A percentile compares a stretch with the other conserved stretches of the same genome.
phyloP scores from a whole-genome alignment of 2,888 invertebrate species.

The Trissoscelio sp. region DNA sequence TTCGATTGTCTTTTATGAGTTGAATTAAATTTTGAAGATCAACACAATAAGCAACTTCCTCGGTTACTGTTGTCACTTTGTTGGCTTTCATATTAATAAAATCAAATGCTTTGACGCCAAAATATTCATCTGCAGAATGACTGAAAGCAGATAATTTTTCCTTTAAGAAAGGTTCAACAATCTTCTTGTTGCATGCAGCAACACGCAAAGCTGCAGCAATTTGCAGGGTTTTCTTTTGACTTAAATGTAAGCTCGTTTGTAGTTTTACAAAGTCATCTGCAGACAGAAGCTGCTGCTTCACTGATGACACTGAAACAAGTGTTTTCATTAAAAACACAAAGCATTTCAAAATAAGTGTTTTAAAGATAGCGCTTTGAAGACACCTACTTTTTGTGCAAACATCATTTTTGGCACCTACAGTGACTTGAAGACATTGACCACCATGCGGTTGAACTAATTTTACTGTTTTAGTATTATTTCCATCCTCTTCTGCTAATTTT shows the following conservation, averaged over 20 bases:
- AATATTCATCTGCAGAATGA: conserved; percentile 24
- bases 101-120: conserved; percentile 6
- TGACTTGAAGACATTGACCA: conserved; percentile 6
- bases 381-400: too few species aligned
- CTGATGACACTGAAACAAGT: neutral
- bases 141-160: conserved; percentile 5
- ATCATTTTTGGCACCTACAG: too few species aligned
- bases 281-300: conserved; percentile 6
- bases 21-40: conserved; percentile 10
- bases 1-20: conserved; percentile 23
- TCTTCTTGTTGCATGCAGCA: neutral
- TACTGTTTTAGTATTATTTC: neutral
- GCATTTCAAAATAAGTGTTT: too few species aligned
- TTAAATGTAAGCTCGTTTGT: conserved; percentile 7
- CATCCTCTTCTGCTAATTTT: neutral
- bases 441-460: conserved; percentile 24
- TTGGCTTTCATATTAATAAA: neutral
- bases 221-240: conserved; percentile 19
- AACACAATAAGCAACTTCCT: conserved; percentile 1
- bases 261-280: conserved; percentile 18
- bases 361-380: too few species aligned
- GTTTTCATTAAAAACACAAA: too few species aligned
- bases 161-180: conserved; percentile 37
- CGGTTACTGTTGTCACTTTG: neutral
- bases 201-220: conserved; percentile 11